Percentiles rank a stretch among this genome's conserved stretches.
These are phyloP conservation scores for Ypsolopha scabrella DNA, from an alignment of 2,888 invertebrate species.

Conservation along the genomic window DNA sequence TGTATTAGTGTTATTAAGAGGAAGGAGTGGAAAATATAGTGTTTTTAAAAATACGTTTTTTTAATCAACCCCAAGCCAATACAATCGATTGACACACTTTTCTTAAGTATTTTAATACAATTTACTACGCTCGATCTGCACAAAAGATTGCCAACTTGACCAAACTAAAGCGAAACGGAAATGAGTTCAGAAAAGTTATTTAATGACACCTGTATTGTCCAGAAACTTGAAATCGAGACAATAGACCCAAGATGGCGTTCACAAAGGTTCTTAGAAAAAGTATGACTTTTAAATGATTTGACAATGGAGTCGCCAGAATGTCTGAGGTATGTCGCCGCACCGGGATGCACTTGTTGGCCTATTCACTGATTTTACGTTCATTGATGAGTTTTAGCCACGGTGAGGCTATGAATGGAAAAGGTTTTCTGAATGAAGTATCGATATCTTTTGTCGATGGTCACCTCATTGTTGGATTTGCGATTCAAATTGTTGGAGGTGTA, in stretches of 20 bases:
- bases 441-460: constrained; percentile 21
- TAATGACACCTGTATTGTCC: constrained; percentile 46
- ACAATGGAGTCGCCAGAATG: constrained; percentile 34
- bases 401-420: constrained; percentile 13
- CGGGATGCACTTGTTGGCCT: constrained; percentile 38
- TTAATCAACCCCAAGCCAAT: too few relatives aligned
- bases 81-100: too few relatives aligned
- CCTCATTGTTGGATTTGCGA: constrained; percentile 19
- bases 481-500: constrained; percentile 22
- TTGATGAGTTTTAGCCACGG: constrained; percentile 39
- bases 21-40: too few relatives aligned
- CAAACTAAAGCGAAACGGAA: constrained; percentile 35
- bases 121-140: neutral
- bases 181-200: constrained; percentile 48
- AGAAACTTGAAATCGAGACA: neutral
- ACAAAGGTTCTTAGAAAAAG: constrained; percentile 2
- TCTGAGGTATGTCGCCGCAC: constrained; percentile 28
- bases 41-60: too few relatives aligned
- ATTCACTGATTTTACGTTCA: constrained; percentile 43
- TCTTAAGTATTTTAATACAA: too few relatives aligned
- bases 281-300: constrained; percentile 29
- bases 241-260: neutral
- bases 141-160: neutral
- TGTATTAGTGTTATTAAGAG: too few relatives aligned
- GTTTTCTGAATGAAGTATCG: constrained; percentile 34